phyloP scores from a whole-genome alignment of 64 coral and sea anemone genomes.

The Pocillopora verrucosa region DNA sequence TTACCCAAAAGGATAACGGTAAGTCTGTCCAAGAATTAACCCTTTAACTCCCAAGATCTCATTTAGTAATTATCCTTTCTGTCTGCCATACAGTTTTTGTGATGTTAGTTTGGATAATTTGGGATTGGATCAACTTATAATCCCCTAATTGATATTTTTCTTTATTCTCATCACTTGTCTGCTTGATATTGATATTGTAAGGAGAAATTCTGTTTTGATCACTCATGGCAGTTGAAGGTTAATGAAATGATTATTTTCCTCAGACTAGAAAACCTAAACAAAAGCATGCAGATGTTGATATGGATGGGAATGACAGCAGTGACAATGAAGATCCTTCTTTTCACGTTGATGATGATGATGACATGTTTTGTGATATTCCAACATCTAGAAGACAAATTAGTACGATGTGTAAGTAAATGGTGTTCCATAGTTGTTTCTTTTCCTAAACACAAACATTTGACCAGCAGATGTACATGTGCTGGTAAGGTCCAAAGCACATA shows the following conservation, averaged over 20 bases:
- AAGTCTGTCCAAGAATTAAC: neutral
- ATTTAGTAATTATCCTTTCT: too few relatives aligned
- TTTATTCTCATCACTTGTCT: too few relatives aligned
- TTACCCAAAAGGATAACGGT: neutral
- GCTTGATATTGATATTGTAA: too few relatives aligned
- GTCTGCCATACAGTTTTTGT: too few relatives aligned
- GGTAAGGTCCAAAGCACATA: too few relatives aligned
- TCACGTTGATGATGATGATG: conserved; percentile 79
- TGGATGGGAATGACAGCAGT: conserved; percentile 73
- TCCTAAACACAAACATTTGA: too few relatives aligned
- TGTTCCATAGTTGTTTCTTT: too few relatives aligned
- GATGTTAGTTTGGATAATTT: too few relatives aligned
- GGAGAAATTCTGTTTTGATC: neutral
- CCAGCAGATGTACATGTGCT: too few relatives aligned
- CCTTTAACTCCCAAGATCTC: too few relatives aligned
- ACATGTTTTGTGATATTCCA: conserved; percentile 79
- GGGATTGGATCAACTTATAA: too few relatives aligned
- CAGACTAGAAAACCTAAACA: conserved; percentile 48
- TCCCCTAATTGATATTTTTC: too few relatives aligned
- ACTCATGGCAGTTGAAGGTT: neutral
- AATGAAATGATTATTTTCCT: neutral
- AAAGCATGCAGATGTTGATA: conserved; percentile 74
- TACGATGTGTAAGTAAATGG: conserved; percentile 65
- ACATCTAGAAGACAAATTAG: conserved; percentile 59
- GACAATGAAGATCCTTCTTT: conserved; percentile 79